These are phyloP conservation scores for Alfaro cultratus DNA, from an alignment of 2,797 vertebrate species.

Conservation along the genomic window DNA sequence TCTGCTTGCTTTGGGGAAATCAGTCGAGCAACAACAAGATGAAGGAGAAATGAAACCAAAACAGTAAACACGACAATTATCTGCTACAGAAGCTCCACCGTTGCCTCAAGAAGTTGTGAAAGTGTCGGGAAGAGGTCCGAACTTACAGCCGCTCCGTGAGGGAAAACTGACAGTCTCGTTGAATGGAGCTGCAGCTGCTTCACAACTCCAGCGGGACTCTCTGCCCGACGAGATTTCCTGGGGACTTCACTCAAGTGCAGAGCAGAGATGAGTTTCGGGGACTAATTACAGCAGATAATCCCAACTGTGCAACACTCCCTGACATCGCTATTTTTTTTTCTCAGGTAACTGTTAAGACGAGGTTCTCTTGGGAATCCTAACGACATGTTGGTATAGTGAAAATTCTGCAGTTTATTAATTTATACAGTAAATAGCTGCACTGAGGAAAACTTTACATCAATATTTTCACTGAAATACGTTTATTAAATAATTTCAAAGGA, in stretches of 20 bases:
- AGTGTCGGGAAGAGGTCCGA: constrained; percentile 25
- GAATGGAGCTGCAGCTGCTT: constrained; percentile 25
- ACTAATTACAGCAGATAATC: constrained; percentile 18
- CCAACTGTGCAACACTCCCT: not conserved
- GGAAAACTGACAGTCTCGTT: constrained; percentile 11
- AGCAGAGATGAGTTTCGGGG: constrained; percentile 7
- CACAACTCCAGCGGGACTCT: not conserved
- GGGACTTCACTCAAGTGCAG: constrained; percentile 6
- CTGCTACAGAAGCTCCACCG: constrained; percentile 8
- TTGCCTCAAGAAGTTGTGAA: constrained; percentile 19
- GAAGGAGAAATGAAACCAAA: constrained; percentile 7
- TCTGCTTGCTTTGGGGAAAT: not conserved
- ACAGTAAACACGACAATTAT: not conserved
- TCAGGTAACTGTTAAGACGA: not conserved
- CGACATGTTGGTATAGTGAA: not conserved
- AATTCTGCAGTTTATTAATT: not conserved
- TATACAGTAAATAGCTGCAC: not conserved
- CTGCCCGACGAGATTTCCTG: not conserved
- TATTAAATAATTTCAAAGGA: not conserved
- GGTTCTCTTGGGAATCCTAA: not conserved
- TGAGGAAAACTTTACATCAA: not conserved
- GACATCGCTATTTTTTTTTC: not conserved
- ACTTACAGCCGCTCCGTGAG: constrained; percentile 21
- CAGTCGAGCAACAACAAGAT: not conserved
- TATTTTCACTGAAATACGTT: not conserved